phyloP scores from a whole-genome alignment of 2,888 invertebrate species.

The Acanthacorydalis orientalis region DNA sequence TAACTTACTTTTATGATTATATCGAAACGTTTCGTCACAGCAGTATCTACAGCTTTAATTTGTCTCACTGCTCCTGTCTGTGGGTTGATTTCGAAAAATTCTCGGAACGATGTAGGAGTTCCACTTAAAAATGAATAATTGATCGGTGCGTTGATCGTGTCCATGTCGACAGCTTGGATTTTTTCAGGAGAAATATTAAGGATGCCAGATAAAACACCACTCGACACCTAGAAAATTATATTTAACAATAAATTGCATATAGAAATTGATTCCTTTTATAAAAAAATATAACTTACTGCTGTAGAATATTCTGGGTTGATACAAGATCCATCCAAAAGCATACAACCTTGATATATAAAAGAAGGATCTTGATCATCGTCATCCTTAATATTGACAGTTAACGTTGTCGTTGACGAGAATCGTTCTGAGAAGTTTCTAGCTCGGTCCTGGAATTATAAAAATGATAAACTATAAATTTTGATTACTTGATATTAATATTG shows the following conservation, averaged over 20 bases:
- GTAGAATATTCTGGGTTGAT: conserved; percentile 76
- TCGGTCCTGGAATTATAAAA: conserved; percentile 48
- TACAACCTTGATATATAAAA: conserved; percentile 78
- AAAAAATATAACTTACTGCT: conserved; percentile 40
- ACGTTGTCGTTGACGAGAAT: conserved; percentile 66
- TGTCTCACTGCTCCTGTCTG: conserved; percentile 69
- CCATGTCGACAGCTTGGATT: conserved; percentile 81
- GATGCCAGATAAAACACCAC: conserved; percentile 68
- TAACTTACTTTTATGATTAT: conserved; percentile 57
- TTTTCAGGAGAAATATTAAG: conserved; percentile 72
- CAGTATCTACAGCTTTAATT: conserved; percentile 62
- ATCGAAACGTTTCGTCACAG: conserved; percentile 59
- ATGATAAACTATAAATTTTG: not conserved
- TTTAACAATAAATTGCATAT: not conserved
- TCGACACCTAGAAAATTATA: conserved; percentile 42
- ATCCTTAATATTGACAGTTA: conserved; percentile 71
- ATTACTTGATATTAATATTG: too few relatives aligned
- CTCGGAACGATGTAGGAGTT: conserved; percentile 55
- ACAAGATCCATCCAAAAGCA: conserved; percentile 63
- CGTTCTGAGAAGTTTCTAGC: conserved; percentile 61
- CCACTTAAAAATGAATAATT: conserved; percentile 69
- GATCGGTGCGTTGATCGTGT: conserved; percentile 70
- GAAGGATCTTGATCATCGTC: conserved; percentile 86
- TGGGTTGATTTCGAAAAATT: conserved; percentile 70
- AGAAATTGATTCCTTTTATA: not conserved